Percentiles rank a stretch among this genome's conserved stretches.
These are phyloP conservation scores for Heliocidaris tuberculata DNA, from an alignment of 35 echinoderm and acorn worm species.

Conservation along the genomic window DNA sequence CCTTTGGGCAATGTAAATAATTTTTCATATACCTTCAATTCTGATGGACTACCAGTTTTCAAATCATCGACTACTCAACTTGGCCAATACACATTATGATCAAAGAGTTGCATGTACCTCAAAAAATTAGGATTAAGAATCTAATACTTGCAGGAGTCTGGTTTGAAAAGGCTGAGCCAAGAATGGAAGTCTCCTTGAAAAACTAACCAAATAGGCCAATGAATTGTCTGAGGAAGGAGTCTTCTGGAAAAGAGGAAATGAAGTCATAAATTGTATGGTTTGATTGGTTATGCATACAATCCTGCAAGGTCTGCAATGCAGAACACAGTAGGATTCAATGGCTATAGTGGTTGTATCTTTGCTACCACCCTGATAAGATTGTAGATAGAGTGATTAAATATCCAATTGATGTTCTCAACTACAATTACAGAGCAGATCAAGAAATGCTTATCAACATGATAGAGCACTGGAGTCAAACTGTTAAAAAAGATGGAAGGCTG, in stretches of 20 bases:
- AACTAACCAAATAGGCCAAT: slow-evolving; percentile 53
- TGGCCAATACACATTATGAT: slow-evolving; percentile 73
- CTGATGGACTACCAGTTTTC: slow-evolving; percentile 58
- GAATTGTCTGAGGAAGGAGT: slow-evolving; percentile 54
- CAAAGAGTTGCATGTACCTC: slow-evolving; percentile 58
- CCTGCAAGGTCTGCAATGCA: slow-evolving; percentile 59
- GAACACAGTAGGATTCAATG: slow-evolving; percentile 66
- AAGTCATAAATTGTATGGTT: slow-evolving; percentile 57
- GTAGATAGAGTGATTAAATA: slow-evolving; percentile 59
- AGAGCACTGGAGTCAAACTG: no score
- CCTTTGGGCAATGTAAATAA: slow-evolving; percentile 52
- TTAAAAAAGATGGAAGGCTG: background rate
- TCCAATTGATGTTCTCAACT: slow-evolving; percentile 61
- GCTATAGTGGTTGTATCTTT: slow-evolving; percentile 64
- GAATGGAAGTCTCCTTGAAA: slow-evolving; percentile 57
- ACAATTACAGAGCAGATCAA: slow-evolving; percentile 27
- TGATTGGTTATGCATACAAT: slow-evolving; percentile 68
- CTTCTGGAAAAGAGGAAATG: slow-evolving; percentile 44
- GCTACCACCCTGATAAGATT: slow-evolving; percentile 61
- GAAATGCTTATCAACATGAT: no score
- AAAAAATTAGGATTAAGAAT: slow-evolving; percentile 50
- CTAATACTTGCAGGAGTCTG: slow-evolving; percentile 69
- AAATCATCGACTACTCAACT: slow-evolving; percentile 58
- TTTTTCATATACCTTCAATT: slow-evolving; percentile 68
- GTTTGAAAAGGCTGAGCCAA: slow-evolving; percentile 67